Evolutionary conservation across 2,888 invertebrate genomes (phyloP).

Genomic region (Macrophya annulata): DNA sequence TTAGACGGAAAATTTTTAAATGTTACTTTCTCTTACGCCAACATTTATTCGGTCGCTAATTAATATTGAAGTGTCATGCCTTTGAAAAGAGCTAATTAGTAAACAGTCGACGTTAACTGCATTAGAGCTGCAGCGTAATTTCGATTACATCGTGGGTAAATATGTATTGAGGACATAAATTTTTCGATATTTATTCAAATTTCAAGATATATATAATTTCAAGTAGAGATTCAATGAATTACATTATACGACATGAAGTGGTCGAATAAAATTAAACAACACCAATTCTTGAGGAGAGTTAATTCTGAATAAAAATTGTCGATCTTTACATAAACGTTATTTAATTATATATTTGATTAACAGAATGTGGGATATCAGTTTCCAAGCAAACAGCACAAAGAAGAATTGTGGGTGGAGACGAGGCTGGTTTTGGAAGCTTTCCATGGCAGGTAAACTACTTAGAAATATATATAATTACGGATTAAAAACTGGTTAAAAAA

Average conservation of each 20-base stretch:
- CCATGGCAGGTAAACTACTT: conserved; percentile 90
- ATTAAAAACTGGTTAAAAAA: neutral
- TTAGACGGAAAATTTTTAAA: conserved; percentile 13
- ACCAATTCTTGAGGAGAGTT: neutral
- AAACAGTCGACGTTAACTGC: neutral
- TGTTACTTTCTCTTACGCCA: conserved; percentile 40
- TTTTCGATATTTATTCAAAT: neutral
- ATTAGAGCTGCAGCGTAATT: neutral
- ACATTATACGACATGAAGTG: neutral
- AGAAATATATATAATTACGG: neutral
- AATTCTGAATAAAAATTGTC: conserved; percentile 35
- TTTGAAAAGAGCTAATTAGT: neutral
- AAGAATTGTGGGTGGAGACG: conserved; percentile 95
- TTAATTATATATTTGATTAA: conserved; percentile 68
- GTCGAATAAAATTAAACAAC: conserved; percentile 2
- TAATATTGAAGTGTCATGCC: conserved; percentile 8
- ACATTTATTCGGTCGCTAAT: conserved; percentile 20
- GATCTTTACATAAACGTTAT: neutral
- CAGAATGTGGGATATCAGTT: conserved; percentile 94
- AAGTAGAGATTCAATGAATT: neutral
- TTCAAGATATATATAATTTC: neutral
- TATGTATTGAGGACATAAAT: neutral
- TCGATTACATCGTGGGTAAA: neutral
- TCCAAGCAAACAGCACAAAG: conserved; percentile 93
- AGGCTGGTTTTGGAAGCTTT: conserved; percentile 96